A percentile compares a stretch with the other conserved stretches of the same genome.
These are phyloP conservation scores for Drosophila tani DNA, from an alignment of 1,140 invertebrate species.

Conservation along the genomic window DNA sequence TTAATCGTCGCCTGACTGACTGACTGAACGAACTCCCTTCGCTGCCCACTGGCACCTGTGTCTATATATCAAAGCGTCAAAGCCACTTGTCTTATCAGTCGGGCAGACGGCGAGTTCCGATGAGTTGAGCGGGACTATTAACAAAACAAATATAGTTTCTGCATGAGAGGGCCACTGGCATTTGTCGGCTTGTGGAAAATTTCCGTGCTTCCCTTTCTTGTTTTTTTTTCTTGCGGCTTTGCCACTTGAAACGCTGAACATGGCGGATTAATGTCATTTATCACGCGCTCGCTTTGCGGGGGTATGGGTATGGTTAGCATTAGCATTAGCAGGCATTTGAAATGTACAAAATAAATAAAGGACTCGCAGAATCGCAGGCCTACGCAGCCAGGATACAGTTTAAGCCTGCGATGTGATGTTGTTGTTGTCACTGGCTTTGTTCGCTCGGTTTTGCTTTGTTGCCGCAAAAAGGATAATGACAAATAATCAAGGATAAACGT, in stretches of 20 bases:
- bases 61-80: slow-evolving; percentile 76
- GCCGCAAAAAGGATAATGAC: slow-evolving; percentile 80
- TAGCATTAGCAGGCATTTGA: slow-evolving; percentile 66
- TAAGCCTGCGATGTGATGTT: slow-evolving; percentile 56
- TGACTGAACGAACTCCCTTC: slow-evolving; percentile 45
- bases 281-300: slow-evolving; percentile 58
- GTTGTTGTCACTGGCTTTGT: slow-evolving; percentile 50
- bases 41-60: slow-evolving; percentile 27
- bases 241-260: slow-evolving; percentile 76
- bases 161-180: slow-evolving; percentile 61
- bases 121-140: slow-evolving; percentile 73
- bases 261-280: slow-evolving; percentile 82
- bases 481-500: slow-evolving; percentile 84
- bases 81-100: slow-evolving; percentile 81
- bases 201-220: not conserved
- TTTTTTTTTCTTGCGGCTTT: slow-evolving; percentile 33
- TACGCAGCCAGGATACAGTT: slow-evolving; percentile 19
- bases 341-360: slow-evolving; percentile 79
- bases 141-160: slow-evolving; percentile 78
- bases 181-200: slow-evolving; percentile 31
- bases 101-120: slow-evolving; percentile 49
- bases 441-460: slow-evolving; percentile 47
- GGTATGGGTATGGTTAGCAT: slow-evolving; percentile 25
- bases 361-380: slow-evolving; percentile 21
- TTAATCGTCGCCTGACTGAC: slow-evolving; percentile 59